phyloP scores from a whole-genome alignment of 2,113 vertebrate genomes.

The Cathartes aura region DNA sequence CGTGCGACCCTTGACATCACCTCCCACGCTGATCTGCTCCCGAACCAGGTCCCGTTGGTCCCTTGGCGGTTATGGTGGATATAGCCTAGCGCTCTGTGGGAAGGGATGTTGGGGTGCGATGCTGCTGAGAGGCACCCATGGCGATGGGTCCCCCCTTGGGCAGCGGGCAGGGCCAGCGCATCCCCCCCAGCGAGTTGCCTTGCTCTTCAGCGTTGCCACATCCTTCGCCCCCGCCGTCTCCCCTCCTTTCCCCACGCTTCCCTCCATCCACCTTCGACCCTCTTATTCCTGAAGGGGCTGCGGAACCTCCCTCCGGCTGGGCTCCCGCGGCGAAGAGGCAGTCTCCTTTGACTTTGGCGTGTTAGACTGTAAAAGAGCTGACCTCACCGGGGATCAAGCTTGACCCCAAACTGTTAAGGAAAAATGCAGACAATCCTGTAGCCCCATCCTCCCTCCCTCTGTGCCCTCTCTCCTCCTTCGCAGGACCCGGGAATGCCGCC shows the following conservation, averaged over 20 bases:
- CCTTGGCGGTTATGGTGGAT: background rate
- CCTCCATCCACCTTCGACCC: fast-evolving
- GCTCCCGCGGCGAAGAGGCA: background rate
- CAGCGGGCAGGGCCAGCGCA: no score
- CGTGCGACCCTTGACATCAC: fast-evolving
- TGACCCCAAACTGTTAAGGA: slow-evolving; percentile 74
- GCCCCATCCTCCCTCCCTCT: background rate
- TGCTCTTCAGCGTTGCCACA: fast-evolving
- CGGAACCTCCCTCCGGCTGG: background rate
- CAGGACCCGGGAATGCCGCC: background rate
- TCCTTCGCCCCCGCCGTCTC: background rate
- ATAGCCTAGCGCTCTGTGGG: fast-evolving
- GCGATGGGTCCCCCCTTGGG: background rate
- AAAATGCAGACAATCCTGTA: slow-evolving; percentile 43
- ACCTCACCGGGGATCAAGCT: slow-evolving; percentile 53
- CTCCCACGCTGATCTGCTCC: background rate
- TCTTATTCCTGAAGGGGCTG: background rate
- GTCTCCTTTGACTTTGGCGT: slow-evolving; percentile 71
- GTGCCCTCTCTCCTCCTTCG: background rate
- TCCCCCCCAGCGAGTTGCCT: fast-evolving
- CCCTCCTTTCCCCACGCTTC: background rate
- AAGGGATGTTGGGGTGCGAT: background rate
- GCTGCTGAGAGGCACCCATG: background rate
- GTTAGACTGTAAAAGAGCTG: slow-evolving; percentile 67
- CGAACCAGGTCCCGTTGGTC: fast-evolving